Evolutionary conservation across 1,140 invertebrate species (phyloP).

Genomic region (Hermetia illucens): DNA sequence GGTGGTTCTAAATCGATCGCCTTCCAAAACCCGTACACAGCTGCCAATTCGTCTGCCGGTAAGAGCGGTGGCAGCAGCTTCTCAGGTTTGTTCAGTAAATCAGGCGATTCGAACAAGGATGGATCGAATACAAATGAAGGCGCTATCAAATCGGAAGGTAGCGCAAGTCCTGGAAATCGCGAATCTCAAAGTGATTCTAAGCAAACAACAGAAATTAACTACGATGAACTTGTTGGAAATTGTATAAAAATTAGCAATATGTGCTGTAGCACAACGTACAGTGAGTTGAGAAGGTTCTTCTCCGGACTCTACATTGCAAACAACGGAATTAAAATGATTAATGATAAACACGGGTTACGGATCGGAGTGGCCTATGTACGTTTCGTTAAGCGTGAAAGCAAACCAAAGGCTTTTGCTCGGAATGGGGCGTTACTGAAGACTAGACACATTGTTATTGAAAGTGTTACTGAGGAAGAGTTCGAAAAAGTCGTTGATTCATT

Average conservation of each 20-base stretch:
- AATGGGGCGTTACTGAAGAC: constrained; percentile 42
- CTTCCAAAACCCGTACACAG: not conserved
- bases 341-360: constrained; percentile 59
- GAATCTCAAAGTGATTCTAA: too few species aligned
- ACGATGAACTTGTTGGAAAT: constrained; percentile 22
- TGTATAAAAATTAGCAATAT: constrained; percentile 59
- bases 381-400: constrained; percentile 52
- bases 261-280: constrained; percentile 48
- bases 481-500: constrained; percentile 16
- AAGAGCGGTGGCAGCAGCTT: not conserved
- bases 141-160: too few species aligned
- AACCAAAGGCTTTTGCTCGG: constrained; percentile 49
- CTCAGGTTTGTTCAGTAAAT: not conserved
- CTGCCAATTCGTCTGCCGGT: not conserved
- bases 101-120: too few species aligned
- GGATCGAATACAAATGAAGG: too few species aligned
- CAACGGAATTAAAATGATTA: constrained; percentile 73
- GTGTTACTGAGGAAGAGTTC: constrained; percentile 20
- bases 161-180: too few species aligned
- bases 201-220: constrained; percentile 5
- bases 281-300: constrained; percentile 70
- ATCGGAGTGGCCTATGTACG: constrained; percentile 67
- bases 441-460: constrained; percentile 26
- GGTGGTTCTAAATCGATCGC: not conserved
- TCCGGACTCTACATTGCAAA: constrained; percentile 59